These are phyloP conservation scores for Neocrepidodera transversa DNA, from an alignment of 2,888 invertebrate genomes.

Conservation along the genomic window DNA sequence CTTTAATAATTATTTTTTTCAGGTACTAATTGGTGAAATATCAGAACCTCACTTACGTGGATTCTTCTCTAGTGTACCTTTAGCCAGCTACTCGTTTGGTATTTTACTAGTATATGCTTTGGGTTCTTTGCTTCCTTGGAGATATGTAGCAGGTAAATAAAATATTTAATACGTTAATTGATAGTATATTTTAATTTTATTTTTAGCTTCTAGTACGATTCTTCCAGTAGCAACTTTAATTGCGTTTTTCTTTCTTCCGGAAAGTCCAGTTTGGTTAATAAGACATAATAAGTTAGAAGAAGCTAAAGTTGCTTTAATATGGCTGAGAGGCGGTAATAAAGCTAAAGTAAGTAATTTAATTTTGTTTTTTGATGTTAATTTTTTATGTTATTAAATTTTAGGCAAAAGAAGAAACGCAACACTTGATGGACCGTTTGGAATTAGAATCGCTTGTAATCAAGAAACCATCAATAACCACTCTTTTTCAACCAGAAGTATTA, in stretches of 20 bases:
- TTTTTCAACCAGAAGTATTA: slow-evolving; percentile 67
- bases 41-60: slow-evolving; percentile 76
- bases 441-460: slow-evolving; percentile 61
- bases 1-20: slow-evolving; percentile 33
- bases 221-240: slow-evolving; percentile 68
- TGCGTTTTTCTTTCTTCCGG: slow-evolving; percentile 72
- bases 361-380: not conserved
- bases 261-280: slow-evolving; percentile 79
- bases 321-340: slow-evolving; percentile 55
- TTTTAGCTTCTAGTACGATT: slow-evolving; percentile 66
- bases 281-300: slow-evolving; percentile 65
- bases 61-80: slow-evolving; percentile 73
- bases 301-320: slow-evolving; percentile 58
- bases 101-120: slow-evolving; percentile 76
- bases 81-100: slow-evolving; percentile 77
- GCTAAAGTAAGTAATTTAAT: slow-evolving; percentile 52
- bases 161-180: not conserved
- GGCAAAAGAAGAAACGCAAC: slow-evolving; percentile 70
- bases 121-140: slow-evolving; percentile 74
- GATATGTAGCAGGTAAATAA: slow-evolving; percentile 68
- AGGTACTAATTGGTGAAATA: slow-evolving; percentile 80
- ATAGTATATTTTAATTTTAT: slow-evolving; percentile 43
- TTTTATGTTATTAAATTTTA: slow-evolving; percentile 48
- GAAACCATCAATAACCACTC: slow-evolving; percentile 52
- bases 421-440: slow-evolving; percentile 67